A percentile compares a stretch with the other conserved stretches of the same genome.
These are phyloP conservation scores for Lamprologus callipterus DNA, from an alignment of 2,113 vertebrate species.

Conservation along the genomic window DNA sequence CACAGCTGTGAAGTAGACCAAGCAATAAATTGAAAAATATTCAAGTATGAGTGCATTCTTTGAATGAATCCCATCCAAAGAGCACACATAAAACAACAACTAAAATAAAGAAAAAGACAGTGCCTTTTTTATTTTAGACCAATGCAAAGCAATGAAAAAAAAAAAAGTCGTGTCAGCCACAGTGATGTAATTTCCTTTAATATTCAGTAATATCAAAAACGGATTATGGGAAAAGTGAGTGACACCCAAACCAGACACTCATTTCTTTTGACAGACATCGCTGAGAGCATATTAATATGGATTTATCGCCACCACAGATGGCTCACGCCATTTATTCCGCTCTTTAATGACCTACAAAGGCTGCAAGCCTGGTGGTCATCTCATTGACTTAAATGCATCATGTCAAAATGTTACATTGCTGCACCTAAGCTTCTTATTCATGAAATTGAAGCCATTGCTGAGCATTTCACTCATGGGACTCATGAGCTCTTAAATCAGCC, in stretches of 20 bases:
- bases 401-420: neutral
- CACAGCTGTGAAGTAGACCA: neutral
- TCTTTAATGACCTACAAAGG: neutral
- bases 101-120: neutral
- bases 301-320: neutral
- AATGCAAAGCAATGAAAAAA: neutral
- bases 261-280: neutral
- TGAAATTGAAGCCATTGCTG: neutral
- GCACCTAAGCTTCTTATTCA: neutral
- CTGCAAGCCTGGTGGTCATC: neutral
- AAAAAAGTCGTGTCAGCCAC: neutral
- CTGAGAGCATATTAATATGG: neutral
- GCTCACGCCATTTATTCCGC: neutral
- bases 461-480: neutral
- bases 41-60: neutral
- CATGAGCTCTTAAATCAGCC: neutral
- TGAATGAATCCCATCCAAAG: neutral
- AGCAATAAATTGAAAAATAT: neutral
- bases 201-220: neutral
- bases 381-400: neutral
- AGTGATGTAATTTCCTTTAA: neutral
- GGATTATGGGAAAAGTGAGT: neutral
- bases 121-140: neutral
- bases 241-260: neutral
- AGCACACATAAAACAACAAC: neutral